Base-by-base conservation (phyloP, 92 coral and sea anemone species). In the Meandrina meandrites region DNA sequence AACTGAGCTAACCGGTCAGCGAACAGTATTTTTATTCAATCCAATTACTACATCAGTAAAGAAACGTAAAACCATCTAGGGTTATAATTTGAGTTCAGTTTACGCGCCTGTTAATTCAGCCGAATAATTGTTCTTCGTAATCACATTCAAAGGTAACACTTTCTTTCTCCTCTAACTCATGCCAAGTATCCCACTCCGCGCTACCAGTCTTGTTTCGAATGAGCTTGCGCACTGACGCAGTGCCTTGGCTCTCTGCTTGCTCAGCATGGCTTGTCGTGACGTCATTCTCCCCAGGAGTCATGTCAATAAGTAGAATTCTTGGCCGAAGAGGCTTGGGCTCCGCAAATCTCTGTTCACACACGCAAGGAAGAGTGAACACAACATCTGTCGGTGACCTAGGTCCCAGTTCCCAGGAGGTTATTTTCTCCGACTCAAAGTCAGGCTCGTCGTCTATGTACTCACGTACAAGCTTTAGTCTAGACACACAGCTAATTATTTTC, bases 361-460 rank as follows among this genome's bases (percentile, higher is more conserved):
- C 48, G 66, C 81, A 36, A 11, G 88, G 88, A 37, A 80, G 88
- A 64, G 67, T 77, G 66, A 76, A 85, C 50, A 85, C 37, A 12
- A 78, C 18, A n/a, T 77, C 78, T 85, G 76, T n/a, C 67, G 66
- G 76, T 18, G 82, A 85, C 48, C 82, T 85, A 76, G 77, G 82
- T 4, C 76, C 82, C 31, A 85, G 27, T 19, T 85, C 77, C 75
- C 76, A 48, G n/a, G 82, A 47, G 11, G 60, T 37, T 76, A 85
- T 77, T 2, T 77, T 21, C 76, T 85, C 83, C 10, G 88, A 85
- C 70, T 85, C 88, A 21, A 60, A 76, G 51, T 85, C 88, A 12
- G 88, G 88, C 51, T 85, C 88, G 50, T 85, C 67, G 34, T 85
- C 68, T 64, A 77, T 10, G 18, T 76, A 85, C 45, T 85, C 88